phyloP scores from a whole-genome alignment of 2,888 invertebrate species.

The Drosophila barbarae region DNA sequence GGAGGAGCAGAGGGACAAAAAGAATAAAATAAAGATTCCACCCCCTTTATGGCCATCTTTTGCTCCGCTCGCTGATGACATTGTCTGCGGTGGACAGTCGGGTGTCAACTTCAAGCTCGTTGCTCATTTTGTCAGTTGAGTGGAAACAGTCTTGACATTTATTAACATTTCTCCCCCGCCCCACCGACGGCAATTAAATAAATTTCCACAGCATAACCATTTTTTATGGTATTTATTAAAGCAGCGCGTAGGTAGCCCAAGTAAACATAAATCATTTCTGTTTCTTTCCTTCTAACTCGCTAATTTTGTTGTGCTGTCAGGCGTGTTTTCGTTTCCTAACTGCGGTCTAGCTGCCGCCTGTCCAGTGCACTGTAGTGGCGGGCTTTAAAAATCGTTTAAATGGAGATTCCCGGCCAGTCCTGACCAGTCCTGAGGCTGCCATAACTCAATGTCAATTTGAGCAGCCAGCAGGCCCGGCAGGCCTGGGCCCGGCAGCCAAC shows the following conservation, averaged over 20 bases:
- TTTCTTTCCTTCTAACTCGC: constrained; percentile 6
- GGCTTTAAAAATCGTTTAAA: constrained; percentile 47
- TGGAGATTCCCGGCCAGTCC: constrained; percentile 17
- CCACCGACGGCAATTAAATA: constrained; percentile 55
- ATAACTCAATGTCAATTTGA: constrained; percentile 68
- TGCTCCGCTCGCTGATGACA: constrained; percentile 24
- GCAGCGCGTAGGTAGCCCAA: constrained; percentile 45
- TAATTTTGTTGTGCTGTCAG: constrained; percentile 16
- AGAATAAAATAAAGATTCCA: constrained; percentile 9
- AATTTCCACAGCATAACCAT: constrained; percentile 21
- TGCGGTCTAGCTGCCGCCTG: constrained; percentile 20
- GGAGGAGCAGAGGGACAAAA: not conserved
- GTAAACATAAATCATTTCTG: constrained; percentile 64
- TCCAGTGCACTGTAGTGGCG: constrained; percentile 10
- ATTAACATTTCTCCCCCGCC: constrained; percentile 61
- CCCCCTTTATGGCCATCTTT: constrained; percentile 10
- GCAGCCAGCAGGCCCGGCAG: constrained; percentile 22
- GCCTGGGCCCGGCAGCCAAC: constrained; percentile 35
- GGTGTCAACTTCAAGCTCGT: constrained; percentile 50
- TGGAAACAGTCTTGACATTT: constrained; percentile 66
- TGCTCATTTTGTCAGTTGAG: constrained; percentile 61
- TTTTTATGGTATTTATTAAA: constrained; percentile 48
- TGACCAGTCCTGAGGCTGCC: constrained; percentile 45
- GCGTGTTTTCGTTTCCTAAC: constrained; percentile 30
- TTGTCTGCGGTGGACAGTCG: constrained; percentile 37